Conservation (phyloP, 2,797 vertebrate genomes). For the Cirrhinus molitorella region DNA sequence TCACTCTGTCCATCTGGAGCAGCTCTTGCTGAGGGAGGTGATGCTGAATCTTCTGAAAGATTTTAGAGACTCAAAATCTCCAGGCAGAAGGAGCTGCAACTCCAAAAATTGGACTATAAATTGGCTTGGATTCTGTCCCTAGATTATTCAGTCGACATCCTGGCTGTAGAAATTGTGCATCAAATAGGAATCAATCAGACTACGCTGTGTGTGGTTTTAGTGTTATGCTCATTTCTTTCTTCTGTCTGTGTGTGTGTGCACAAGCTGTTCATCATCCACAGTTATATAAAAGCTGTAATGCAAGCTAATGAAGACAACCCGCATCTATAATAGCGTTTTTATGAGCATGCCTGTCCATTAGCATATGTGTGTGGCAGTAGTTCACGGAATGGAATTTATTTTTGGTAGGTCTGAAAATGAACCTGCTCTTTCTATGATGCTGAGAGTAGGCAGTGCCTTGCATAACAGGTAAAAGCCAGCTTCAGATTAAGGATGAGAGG, state of each 20-base stretch:
- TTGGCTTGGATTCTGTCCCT: constrained; percentile 6
- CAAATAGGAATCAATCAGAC: constrained; percentile 20
- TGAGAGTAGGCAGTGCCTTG: constrained; percentile 63
- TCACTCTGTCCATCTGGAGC: constrained; percentile 40
- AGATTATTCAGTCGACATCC: background rate
- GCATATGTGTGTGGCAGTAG: constrained; percentile 30
- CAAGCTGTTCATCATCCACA: constrained; percentile 45
- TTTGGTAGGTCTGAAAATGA: constrained; percentile 51
- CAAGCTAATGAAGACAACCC: constrained; percentile 38
- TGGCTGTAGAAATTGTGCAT: background rate
- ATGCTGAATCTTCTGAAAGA: constrained; percentile 26
- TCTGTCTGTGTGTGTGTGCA: background rate
- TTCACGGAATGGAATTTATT: constrained; percentile 62
- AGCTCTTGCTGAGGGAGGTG: background rate
- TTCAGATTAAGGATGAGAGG: constrained; percentile 55
- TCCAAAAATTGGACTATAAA: constrained; percentile 16
- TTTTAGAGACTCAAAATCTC: constrained; percentile 28
- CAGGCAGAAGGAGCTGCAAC: background rate
- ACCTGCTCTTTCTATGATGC: constrained; percentile 53
- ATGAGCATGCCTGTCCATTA: constrained; percentile 22
- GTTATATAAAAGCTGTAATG: constrained; percentile 41
- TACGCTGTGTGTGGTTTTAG: constrained; percentile 16
- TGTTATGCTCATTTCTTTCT: background rate
- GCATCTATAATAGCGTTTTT: constrained; percentile 16
- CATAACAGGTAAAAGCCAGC: constrained; percentile 54